Conservation (phyloP, 2,888 invertebrate species). For the Clostera curtula region DNA sequence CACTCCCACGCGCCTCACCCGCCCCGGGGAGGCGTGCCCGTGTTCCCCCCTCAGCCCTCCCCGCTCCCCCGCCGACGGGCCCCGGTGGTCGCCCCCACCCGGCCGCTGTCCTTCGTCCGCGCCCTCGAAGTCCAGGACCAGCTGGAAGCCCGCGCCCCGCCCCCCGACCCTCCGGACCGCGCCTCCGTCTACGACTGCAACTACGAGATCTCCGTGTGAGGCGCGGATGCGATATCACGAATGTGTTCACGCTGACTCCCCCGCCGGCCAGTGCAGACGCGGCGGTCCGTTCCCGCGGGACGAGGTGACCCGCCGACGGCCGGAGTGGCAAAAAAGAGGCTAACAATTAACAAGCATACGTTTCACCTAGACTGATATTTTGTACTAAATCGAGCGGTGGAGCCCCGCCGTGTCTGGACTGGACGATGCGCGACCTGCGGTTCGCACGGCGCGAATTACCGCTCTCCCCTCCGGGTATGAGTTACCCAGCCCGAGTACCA, state of each 20-base stretch:
- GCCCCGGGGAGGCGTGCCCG: constrained; percentile 44
- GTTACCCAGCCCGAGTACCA: constrained; percentile 34
- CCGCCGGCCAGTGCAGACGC: constrained; percentile 4
- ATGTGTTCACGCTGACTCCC: too few relatives aligned
- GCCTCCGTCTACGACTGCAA: constrained; percentile 95
- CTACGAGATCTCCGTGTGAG: constrained; percentile 95
- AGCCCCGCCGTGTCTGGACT: too few relatives aligned
- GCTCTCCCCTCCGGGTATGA: too few relatives aligned
- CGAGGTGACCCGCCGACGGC: too few relatives aligned
- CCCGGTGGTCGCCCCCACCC: constrained; percentile 74
- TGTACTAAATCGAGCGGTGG: too few relatives aligned
- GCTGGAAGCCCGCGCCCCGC: constrained; percentile 83
- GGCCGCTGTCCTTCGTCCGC: constrained; percentile 92
- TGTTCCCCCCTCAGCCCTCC: constrained; percentile 55
- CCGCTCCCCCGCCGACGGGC: constrained; percentile 47
- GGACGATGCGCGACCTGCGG: too few relatives aligned
- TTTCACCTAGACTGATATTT: too few relatives aligned
- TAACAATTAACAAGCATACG: too few relatives aligned
- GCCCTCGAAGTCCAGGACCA: constrained; percentile 93
- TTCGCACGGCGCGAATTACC: too few relatives aligned
- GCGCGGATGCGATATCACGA: too few relatives aligned
- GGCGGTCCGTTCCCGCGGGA: constrained; percentile 3
- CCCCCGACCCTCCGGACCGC: constrained; percentile 81
- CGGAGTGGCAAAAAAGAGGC: too few relatives aligned
- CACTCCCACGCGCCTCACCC: constrained; percentile 34